Base-by-base conservation (phyloP, 2,888 invertebrate species). In the Cephonodes hylas region DNA sequence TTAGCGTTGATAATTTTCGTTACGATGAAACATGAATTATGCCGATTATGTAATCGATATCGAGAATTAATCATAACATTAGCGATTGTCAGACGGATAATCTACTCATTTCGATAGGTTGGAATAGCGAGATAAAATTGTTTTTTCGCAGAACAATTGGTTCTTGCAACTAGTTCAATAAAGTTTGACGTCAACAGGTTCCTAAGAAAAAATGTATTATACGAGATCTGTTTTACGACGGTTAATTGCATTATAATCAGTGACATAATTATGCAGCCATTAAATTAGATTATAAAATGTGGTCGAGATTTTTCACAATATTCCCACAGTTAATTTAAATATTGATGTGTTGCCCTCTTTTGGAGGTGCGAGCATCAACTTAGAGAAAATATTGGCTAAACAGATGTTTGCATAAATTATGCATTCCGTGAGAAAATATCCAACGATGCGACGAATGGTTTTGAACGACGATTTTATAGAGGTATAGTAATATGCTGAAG, bases 271-370 rank as follows among this genome's bases (percentile, higher is more conserved):
- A 48, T 48, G n/a, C 48, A 27, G 48, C 27, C 15, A 48, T 48
- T 27, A 48, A 27, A 48, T 27, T 48, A 27, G 15, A 18, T 48
- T 15, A 15, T 27, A 27, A 44, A 27, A 48, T 31, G 8, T 8
- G 27, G 27, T 1, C 18, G 53, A 31, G 10, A 48, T 53, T 48
- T 48, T 20, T 15, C 31, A 46, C 7, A 53, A 10, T 53, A 13
- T 53, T 53, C 31, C 53, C 27, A 53, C 53, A 53, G 31, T 31
- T 27, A 53, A 53, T 53, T 31, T 31, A 27, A 53, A 31, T 53
- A 27, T 31, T 53, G 48, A 23, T 46, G 45, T 31, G 3, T 27
- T 31, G 53, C 18, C 53, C 53, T 53, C 53, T 31, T 31, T 18
- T 8, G 18, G 15, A 15, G 18, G 3, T n/a, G n/a, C n/a, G n/a